These are phyloP conservation scores for Haliclystus octoradiatus DNA, from an alignment of 30 jellyfish, hydroid and myxozoan genomes.

Conservation along the genomic window DNA sequence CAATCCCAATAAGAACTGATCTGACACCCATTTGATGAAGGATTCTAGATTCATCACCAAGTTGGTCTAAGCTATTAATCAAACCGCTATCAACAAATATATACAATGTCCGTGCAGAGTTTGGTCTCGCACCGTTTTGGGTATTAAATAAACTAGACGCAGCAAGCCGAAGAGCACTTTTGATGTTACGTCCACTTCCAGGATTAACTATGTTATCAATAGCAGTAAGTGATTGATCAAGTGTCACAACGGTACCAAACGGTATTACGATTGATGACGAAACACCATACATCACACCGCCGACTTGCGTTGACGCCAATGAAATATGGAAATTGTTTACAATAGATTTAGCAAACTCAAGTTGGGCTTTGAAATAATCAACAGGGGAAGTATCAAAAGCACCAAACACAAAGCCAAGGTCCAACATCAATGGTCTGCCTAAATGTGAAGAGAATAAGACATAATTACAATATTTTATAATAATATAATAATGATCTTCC, in stretches of 20 bases:
- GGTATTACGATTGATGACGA: not conserved
- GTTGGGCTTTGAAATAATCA: not conserved
- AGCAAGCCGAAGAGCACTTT: slow-evolving; percentile 22
- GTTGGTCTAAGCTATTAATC: slow-evolving; percentile 11
- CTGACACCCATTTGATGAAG: slow-evolving; percentile 33
- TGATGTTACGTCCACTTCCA: slow-evolving; percentile 2
- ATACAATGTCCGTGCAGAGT: slow-evolving; percentile 30
- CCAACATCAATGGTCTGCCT: not conserved
- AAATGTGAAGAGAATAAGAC: no score
- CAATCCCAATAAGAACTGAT: slow-evolving; percentile 38
- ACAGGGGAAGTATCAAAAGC: not conserved
- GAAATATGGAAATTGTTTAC: slow-evolving; percentile 2
- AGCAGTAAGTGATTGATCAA: not conserved
- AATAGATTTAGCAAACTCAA: not conserved
- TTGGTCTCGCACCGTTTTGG: slow-evolving; percentile 61
- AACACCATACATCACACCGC: slow-evolving; percentile 11
- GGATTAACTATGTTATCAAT: slow-evolving; percentile 22
- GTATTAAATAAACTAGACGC: slow-evolving; percentile 9
- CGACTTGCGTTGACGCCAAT: not conserved
- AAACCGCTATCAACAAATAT: slow-evolving; percentile 20
- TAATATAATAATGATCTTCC: not conserved
- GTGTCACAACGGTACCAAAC: not conserved
- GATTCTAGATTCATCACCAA: slow-evolving; percentile 12
- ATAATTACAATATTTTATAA: no score
- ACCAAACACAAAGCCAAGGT: not conserved